A percentile compares a stretch with the other conserved stretches of the same genome.
phyloP scores from a whole-genome alignment of 2,888 invertebrate species.

The Stenchaetothrips biformis region DNA sequence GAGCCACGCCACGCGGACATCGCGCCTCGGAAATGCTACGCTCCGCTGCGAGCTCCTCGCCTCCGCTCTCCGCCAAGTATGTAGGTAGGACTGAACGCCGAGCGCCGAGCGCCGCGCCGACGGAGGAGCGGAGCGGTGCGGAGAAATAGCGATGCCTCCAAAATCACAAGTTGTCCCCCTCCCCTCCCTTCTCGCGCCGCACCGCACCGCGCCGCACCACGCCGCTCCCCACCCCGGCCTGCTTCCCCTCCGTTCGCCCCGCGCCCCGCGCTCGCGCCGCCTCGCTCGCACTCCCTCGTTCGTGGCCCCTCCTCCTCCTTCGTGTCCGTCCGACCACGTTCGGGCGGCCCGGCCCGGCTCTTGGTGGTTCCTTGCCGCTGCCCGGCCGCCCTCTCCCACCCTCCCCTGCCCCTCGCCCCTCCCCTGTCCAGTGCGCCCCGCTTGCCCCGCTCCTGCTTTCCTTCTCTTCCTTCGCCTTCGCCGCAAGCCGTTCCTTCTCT shows the following conservation, averaged over 20 bases:
- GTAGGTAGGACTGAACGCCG: conserved; percentile 24
- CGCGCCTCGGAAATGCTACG: not conserved
- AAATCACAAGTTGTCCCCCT: conserved; percentile 24
- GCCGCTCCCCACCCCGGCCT: not conserved
- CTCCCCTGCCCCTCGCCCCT: not conserved
- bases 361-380: conserved; percentile 22
- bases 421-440: not conserved
- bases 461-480: not conserved
- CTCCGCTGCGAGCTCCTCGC: not conserved
- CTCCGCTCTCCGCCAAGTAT: conserved; percentile 22
- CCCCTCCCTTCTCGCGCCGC: conserved; percentile 12
- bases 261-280: conserved; percentile 5
- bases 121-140: conserved; percentile 12
- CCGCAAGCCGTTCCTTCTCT: conserved; percentile 10
- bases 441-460: not conserved
- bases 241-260: not conserved
- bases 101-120: not conserved
- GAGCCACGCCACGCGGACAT: not conserved
- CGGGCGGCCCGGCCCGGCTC: conserved; percentile 22
- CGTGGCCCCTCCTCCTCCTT: conserved; percentile 15
- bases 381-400: not conserved
- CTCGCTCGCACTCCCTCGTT: conserved; percentile 12
- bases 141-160: conserved; percentile 24
- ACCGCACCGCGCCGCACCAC: no score
- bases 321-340: conserved; percentile 24